A percentile compares a stretch with the other conserved stretches of the same genome.
Evolutionary conservation across 2,888 invertebrate genomes (phyloP).

Genomic region (Hoplodrina blanda): DNA sequence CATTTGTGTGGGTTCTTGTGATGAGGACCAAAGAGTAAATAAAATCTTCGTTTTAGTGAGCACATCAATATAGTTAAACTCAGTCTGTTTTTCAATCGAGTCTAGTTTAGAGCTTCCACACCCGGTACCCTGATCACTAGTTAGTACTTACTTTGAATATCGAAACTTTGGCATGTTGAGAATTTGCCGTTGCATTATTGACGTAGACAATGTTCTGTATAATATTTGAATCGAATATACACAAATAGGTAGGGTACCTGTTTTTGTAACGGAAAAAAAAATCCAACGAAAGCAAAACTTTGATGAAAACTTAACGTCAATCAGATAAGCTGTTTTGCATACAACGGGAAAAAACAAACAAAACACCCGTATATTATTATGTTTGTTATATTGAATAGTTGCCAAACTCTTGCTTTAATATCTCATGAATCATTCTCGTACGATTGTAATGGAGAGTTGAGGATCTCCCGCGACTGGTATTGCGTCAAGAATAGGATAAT

Average conservation of each 20-base stretch:
- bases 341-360: slow-evolving; percentile 23
- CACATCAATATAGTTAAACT: too few relatives aligned
- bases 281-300: slow-evolving; percentile 26
- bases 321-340: slow-evolving; percentile 48
- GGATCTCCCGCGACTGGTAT: slow-evolving; percentile 24
- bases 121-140: too few relatives aligned
- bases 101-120: too few relatives aligned
- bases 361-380: slow-evolving; percentile 31
- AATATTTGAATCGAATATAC: too few relatives aligned
- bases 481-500: slow-evolving; percentile 34
- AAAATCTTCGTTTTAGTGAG: too few relatives aligned
- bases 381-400: slow-evolving; percentile 49
- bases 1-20: too few relatives aligned
- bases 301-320: slow-evolving; percentile 43
- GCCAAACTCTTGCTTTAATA: slow-evolving; percentile 51
- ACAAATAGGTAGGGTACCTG: too few relatives aligned
- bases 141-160: background rate
- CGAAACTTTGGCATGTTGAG: background rate
- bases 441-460: slow-evolving; percentile 42
- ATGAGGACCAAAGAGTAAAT: too few relatives aligned
- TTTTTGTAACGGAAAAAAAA: background rate
- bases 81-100: too few relatives aligned
- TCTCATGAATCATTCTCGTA: slow-evolving; percentile 43
- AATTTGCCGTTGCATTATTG: background rate
- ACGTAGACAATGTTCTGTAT: too few relatives aligned